A percentile compares a stretch with the other conserved stretches of the same genome.
These are phyloP conservation scores for Petrocephalus schoutedeni DNA, from an alignment of 2,797 vertebrate species.

Conservation along the genomic window DNA sequence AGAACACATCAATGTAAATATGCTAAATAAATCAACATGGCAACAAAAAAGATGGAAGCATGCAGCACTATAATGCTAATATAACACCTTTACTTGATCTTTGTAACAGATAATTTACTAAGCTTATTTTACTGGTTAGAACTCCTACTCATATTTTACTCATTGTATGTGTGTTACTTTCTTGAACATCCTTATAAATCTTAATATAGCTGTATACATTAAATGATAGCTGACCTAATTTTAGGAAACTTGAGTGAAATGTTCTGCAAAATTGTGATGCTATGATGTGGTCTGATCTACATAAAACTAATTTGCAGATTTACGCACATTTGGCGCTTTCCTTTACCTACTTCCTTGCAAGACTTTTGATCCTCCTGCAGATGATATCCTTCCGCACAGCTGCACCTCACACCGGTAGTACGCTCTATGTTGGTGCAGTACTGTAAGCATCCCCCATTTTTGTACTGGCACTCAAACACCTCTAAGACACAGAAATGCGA, in stretches of 20 bases:
- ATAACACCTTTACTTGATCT: background rate
- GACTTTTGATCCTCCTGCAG: conserved; percentile 58
- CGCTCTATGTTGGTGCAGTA: conserved; percentile 62
- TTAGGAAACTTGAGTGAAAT: background rate
- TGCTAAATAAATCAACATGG: background rate
- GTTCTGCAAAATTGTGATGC: background rate
- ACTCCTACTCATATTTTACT: background rate
- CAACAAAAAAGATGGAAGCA: background rate
- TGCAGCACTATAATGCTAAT: background rate
- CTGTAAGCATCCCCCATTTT: conserved; percentile 74
- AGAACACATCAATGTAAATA: background rate
- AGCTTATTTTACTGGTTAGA: background rate
- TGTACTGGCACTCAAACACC: conserved; percentile 61
- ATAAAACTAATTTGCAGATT: too few relatives aligned
- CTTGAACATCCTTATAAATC: background rate
- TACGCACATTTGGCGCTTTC: background rate
- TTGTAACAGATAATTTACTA: background rate
- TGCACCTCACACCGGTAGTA: conserved; percentile 52
- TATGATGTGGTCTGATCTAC: background rate
- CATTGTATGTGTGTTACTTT: background rate
- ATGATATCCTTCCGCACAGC: conserved; percentile 63
- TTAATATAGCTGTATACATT: background rate
- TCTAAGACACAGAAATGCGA: conserved; percentile 43
- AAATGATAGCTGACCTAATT: background rate
- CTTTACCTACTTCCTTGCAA: conserved; percentile 58